Percentiles rank a stretch among this genome's conserved stretches.
phyloP scores from a whole-genome alignment of 2,797 vertebrate genomes.

The Clarias fuscus region DNA sequence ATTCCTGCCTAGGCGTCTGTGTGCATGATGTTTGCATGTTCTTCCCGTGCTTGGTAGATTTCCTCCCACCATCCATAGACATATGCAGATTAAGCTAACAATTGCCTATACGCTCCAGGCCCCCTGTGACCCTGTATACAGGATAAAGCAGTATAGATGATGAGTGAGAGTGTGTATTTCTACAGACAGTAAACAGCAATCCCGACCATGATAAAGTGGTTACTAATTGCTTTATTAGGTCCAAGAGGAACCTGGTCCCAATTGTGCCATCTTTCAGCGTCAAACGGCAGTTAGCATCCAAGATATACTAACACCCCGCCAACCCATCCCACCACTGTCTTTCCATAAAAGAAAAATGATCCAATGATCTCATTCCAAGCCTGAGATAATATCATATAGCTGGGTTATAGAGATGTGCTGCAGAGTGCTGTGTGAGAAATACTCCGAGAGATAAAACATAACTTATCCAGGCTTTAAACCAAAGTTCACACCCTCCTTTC shows the following conservation, averaged over 20 bases:
- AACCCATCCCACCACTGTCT: neutral
- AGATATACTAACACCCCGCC: neutral
- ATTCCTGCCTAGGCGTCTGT: too few species aligned
- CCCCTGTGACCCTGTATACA: too few species aligned
- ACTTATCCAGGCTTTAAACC: conserved; percentile 13
- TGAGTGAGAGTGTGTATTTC: too few species aligned
- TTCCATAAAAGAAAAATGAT: conserved; percentile 5
- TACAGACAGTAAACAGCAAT: neutral
- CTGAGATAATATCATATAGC: conserved; percentile 7
- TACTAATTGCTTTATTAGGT: neutral
- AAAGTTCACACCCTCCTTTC: neutral
- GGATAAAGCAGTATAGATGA: too few species aligned
- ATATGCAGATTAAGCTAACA: too few species aligned
- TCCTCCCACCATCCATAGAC: too few species aligned
- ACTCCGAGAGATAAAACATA: conserved; percentile 4
- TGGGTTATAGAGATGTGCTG: conserved; percentile 3
- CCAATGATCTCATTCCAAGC: neutral
- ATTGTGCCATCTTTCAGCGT: neutral
- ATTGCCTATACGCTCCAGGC: too few species aligned
- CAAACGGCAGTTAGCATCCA: neutral
- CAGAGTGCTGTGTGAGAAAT: conserved; percentile 4
- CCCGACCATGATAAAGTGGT: neutral
- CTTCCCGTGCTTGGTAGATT: too few species aligned
- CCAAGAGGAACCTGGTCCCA: neutral
- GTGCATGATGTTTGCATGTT: too few species aligned